Conservation (phyloP, 2,113 vertebrate species). For the Zeus faber region DNA sequence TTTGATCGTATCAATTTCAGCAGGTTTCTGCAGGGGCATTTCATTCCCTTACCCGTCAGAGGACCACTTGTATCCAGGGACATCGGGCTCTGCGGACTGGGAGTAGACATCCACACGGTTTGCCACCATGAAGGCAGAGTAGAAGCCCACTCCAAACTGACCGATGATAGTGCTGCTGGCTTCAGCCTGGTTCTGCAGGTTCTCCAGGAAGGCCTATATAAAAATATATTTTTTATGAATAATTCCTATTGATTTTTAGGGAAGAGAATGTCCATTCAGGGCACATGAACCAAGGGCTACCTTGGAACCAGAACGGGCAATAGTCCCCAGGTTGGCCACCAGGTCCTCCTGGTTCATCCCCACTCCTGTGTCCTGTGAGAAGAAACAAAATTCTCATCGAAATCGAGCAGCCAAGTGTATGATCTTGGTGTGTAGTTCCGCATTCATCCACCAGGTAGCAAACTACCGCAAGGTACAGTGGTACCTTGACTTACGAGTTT, state of each 20-base stretch:
- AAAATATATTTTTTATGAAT: too few species aligned
- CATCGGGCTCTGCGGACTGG: conserved; percentile 66
- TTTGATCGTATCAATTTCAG: neutral
- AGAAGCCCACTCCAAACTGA: conserved; percentile 97
- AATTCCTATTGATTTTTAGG: neutral
- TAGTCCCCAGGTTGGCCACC: conserved; percentile 90
- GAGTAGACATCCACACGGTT: conserved; percentile 90
- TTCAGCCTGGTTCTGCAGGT: conserved; percentile 86
- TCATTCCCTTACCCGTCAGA: conserved; percentile 85
- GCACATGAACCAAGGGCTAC: conserved; percentile 56
- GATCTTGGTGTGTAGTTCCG: conserved; percentile 9
- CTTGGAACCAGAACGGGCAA: conserved; percentile 95
- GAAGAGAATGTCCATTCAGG: neutral
- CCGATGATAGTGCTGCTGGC: conserved; percentile 91
- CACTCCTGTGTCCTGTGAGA: conserved; percentile 88
- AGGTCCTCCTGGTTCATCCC: conserved; percentile 93
- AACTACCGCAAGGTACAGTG: neutral
- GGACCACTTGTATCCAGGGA: conserved; percentile 86
- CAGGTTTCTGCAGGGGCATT: too few species aligned
- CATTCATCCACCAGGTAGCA: conserved; percentile 49
- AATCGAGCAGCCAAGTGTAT: neutral
- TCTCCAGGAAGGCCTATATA: conserved; percentile 87
- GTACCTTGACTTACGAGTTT: too few species aligned
- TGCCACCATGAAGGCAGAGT: conserved; percentile 97
- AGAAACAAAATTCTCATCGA: neutral